These are phyloP conservation scores for Trochalopteron elliotii DNA, from an alignment of 2,113 vertebrate species.

Conservation along the genomic window DNA sequence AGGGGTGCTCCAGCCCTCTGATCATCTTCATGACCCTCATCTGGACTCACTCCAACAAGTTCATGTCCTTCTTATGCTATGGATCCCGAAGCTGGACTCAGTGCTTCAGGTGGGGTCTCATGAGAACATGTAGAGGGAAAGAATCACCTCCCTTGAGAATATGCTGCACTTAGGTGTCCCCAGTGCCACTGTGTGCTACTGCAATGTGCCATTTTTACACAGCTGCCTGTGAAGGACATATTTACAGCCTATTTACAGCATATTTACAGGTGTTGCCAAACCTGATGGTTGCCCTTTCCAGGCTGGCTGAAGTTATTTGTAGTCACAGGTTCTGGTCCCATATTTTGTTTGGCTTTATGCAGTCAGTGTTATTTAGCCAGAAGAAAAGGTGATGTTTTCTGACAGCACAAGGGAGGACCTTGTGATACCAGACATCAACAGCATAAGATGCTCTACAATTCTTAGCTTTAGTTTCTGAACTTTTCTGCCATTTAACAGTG, in stretches of 20 bases:
- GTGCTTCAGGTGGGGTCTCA: background rate
- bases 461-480: background rate
- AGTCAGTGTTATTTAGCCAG: background rate
- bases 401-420: accelerated
- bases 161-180: background rate
- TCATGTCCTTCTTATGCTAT: background rate
- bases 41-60: background rate
- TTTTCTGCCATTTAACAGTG: background rate
- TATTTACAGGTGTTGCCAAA: background rate
- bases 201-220: background rate
- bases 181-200: background rate
- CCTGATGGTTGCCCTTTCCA: background rate
- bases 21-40: background rate
- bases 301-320: background rate
- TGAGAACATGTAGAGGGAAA: background rate
- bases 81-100: background rate
- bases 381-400: background rate
- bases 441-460: background rate
- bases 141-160: background rate
- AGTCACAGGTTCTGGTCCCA: background rate
- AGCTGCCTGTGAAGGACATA: accelerated
- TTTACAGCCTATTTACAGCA: background rate
- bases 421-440: too few relatives aligned
- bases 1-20: background rate
- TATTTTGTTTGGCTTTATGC: accelerated